These are phyloP conservation scores for Parauchenoglanis ngamensis DNA, from an alignment of 2,797 vertebrate species.

Conservation along the genomic window DNA sequence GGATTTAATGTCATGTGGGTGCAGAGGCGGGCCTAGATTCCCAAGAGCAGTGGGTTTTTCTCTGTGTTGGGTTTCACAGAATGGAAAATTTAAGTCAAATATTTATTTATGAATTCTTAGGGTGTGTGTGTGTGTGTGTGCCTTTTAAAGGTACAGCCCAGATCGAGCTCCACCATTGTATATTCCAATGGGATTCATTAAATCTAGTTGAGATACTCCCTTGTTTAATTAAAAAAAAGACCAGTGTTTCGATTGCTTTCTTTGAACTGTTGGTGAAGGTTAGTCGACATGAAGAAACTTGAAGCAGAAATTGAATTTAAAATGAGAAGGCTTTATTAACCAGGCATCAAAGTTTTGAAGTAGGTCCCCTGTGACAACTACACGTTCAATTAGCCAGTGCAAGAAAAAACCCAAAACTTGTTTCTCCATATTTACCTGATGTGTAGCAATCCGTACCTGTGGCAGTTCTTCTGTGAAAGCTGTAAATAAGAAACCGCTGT, in stretches of 20 bases:
- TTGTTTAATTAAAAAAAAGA: slow-evolving; percentile 39
- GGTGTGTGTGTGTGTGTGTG: slow-evolving; percentile 11
- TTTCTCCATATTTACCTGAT: slow-evolving; percentile 15
- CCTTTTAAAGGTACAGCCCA: background rate
- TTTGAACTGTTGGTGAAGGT: slow-evolving; percentile 39
- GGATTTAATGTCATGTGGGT: background rate
- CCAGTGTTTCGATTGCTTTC: slow-evolving; percentile 38
- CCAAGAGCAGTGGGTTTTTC: slow-evolving; percentile 25
- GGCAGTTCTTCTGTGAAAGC: slow-evolving; percentile 1
- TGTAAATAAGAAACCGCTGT: background rate
- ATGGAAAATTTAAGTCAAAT: slow-evolving; percentile 27
- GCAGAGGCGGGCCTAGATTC: slow-evolving; percentile 4
- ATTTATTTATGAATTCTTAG: slow-evolving; percentile 45
- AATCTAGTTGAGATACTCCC: slow-evolving; percentile 6
- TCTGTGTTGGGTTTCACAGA: slow-evolving; percentile 11
- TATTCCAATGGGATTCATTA: slow-evolving; percentile 13
- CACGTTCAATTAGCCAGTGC: slow-evolving; percentile 10
- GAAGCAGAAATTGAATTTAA: slow-evolving; percentile 27
- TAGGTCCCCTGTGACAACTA: slow-evolving; percentile 6
- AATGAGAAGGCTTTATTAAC: slow-evolving; percentile 17
- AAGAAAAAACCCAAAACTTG: background rate
- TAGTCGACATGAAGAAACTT: slow-evolving; percentile 24
- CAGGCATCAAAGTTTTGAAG: background rate
- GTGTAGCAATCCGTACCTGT: background rate
- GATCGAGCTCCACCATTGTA: background rate